Percentiles rank a stretch among this genome's conserved stretches.
phyloP scores from a whole-genome alignment of 1,140 invertebrate genomes.

The Andrena cerasifolii region DNA sequence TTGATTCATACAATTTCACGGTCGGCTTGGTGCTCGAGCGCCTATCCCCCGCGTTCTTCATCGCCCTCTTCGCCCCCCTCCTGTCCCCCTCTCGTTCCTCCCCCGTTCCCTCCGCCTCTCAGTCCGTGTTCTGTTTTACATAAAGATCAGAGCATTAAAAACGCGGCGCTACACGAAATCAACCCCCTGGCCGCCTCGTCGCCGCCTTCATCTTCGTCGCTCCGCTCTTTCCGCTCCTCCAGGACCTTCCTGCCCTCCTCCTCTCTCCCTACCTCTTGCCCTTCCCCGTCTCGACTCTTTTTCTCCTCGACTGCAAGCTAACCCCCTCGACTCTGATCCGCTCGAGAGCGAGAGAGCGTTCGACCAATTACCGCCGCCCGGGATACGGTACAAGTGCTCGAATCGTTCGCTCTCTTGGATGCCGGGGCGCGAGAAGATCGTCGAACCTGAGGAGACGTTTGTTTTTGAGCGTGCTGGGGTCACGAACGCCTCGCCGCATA shows the following conservation, averaged over 20 bases:
- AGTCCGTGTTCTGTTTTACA: conserved; percentile 71
- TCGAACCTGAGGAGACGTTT: conserved; percentile 60
- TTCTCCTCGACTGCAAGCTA: conserved; percentile 26
- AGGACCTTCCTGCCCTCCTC: not conserved
- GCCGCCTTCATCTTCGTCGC: conserved; percentile 9
- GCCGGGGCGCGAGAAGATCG: conserved; percentile 63
- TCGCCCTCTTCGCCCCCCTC: not conserved
- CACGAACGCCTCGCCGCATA: conserved; percentile 1
- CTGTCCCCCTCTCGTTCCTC: not conserved
- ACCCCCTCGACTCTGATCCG: conserved; percentile 18
- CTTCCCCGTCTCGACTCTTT: not conserved
- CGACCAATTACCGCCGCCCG: conserved; percentile 63
- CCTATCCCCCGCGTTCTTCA: conserved; percentile 39
- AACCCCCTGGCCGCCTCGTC: conserved; percentile 54
- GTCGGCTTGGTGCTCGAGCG: conserved; percentile 74
- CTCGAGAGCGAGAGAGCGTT: conserved; percentile 44
- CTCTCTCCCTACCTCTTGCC: not conserved
- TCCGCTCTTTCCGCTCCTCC: conserved; percentile 1
- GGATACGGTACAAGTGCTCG: conserved; percentile 54
- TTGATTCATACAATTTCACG: conserved; percentile 80
- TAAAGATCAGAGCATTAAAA: conserved; percentile 80
- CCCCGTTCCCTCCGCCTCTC: not conserved
- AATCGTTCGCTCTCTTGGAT: conserved; percentile 66
- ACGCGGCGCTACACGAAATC: conserved; percentile 75
- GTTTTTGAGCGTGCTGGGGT: conserved; percentile 50